Base-by-base conservation (phyloP, 2,113 vertebrate genomes). In the Ammospiza caudacuta region DNA sequence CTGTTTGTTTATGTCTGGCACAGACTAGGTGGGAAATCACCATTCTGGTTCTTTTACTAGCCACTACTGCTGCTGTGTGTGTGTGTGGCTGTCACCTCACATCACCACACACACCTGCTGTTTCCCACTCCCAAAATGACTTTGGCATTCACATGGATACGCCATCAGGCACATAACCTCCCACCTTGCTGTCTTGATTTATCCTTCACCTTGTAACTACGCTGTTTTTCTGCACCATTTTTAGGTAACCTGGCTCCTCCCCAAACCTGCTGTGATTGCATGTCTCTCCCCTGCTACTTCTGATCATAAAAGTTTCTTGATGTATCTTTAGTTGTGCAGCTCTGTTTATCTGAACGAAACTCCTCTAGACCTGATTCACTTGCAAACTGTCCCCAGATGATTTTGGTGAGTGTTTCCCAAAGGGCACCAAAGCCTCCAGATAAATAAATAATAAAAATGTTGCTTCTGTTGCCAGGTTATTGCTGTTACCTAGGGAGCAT, bases 51-150 rank as follows among this genome's bases (percentile, higher is more conserved):
- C 33, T 63, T 74, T 74, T 9, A 12, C n/a, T 41, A 31, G 22
- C 15, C 22, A 5, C 24, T 62, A 9, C 22, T 83, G 6, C 31
- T 63, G 17, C 28, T 49, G 41, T 28, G 24, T 63, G 33, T 70
- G 7, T 63, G 2, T n/a, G 43, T 62, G 47, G 66, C 64, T 72
- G 66, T 49, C n/a, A 69, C 22, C 31, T 54, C 37, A 27, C 47
- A 61, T 6, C 37, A 66, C 14, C 0, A 0, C 13, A 39, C 37
- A 18, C 29, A 6, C 27, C 27, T 21, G 31, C 67, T 19, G 29
- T 88, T 74, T 82, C 27, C 67, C 37, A 17, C 27, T 83, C 58
- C 72, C n/a, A 29, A 47, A 85, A 23, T 35, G 18, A 33, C 8
- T 81, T 64, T 52, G 46, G 12, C 0, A 0, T 68, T 57, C 31